phyloP scores from a whole-genome alignment of 2,797 vertebrate genomes.

The Paramormyrops hopkinsi region DNA sequence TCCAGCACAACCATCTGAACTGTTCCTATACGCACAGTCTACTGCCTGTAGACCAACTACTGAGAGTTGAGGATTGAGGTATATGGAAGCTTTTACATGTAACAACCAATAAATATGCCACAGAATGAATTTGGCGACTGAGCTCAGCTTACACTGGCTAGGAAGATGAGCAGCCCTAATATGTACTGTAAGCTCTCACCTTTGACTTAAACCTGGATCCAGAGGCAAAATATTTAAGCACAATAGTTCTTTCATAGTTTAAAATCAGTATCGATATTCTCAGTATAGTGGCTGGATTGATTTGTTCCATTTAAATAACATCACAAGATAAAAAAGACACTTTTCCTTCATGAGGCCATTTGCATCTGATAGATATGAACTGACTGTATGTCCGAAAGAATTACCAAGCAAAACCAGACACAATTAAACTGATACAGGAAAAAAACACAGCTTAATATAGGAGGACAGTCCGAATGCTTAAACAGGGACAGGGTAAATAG shows the following conservation, averaged over 20 bases:
- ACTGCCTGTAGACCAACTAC: background rate
- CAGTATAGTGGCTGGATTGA: slow-evolving; percentile 61
- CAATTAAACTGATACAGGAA: slow-evolving; percentile 23
- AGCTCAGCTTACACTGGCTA: background rate
- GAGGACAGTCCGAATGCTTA: slow-evolving; percentile 23
- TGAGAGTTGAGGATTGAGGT: slow-evolving; percentile 7
- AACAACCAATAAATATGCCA: background rate
- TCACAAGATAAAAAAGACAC: slow-evolving; percentile 52
- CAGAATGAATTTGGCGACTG: background rate
- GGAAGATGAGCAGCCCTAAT: background rate
- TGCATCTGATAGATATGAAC: slow-evolving; percentile 51
- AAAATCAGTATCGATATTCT: slow-evolving; percentile 55
- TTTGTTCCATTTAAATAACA: slow-evolving; percentile 43
- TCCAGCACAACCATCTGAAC: background rate
- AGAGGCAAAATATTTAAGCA: slow-evolving; percentile 47
- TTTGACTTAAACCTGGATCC: background rate
- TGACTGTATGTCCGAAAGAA: slow-evolving; percentile 48
- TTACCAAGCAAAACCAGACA: slow-evolving; percentile 40
- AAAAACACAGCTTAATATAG: slow-evolving; percentile 33
- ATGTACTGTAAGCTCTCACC: background rate
- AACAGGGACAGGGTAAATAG: slow-evolving; percentile 20
- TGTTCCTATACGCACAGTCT: background rate
- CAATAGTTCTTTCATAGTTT: slow-evolving; percentile 70
- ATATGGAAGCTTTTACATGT: background rate
- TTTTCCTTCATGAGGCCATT: slow-evolving; percentile 65